Conservation (phyloP, 2,797 vertebrate genomes). For the Prionace glauca region DNA sequence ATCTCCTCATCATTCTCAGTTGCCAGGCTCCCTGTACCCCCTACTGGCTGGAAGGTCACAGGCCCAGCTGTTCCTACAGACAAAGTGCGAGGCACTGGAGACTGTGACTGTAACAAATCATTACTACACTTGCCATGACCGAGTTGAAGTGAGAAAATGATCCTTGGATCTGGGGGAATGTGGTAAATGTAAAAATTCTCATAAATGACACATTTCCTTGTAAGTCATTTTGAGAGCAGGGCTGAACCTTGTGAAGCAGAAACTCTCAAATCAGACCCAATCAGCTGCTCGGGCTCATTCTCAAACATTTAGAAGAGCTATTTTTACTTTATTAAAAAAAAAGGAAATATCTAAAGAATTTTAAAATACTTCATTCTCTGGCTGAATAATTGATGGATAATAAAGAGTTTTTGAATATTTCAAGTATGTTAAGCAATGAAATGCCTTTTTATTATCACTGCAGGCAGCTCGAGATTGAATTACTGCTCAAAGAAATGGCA, state of each 20-base stretch:
- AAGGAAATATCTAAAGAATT: not conserved
- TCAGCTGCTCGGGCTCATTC: not conserved
- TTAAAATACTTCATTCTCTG: not conserved
- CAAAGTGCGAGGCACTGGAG: slow-evolving; percentile 38
- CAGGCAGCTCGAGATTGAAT: not conserved
- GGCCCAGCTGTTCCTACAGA: slow-evolving; percentile 48
- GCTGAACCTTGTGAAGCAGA: not conserved
- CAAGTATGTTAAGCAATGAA: slow-evolving; percentile 3
- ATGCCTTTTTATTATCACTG: not conserved
- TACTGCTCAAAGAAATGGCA: not conserved
- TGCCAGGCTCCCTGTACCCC: slow-evolving; percentile 85
- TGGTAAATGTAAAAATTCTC: slow-evolving; percentile 34
- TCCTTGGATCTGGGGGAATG: slow-evolving; percentile 39
- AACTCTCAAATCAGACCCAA: not conserved
- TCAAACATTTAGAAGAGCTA: not conserved
- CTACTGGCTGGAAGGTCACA: slow-evolving; percentile 71
- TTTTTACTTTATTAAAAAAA: not conserved
- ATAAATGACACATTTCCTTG: not conserved
- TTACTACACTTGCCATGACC: slow-evolving; percentile 34
- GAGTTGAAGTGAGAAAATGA: slow-evolving; percentile 40
- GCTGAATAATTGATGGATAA: slow-evolving; percentile 27
- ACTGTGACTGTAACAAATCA: slow-evolving; percentile 39
- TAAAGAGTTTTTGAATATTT: slow-evolving; percentile 22
- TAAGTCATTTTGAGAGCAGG: not conserved
- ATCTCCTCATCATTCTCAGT: slow-evolving; percentile 47